Percentiles rank a stretch among this genome's conserved stretches.
Evolutionary conservation across 92 coral and sea anemone species (phyloP).

Genomic region (Chrysogorgia sp.): DNA sequence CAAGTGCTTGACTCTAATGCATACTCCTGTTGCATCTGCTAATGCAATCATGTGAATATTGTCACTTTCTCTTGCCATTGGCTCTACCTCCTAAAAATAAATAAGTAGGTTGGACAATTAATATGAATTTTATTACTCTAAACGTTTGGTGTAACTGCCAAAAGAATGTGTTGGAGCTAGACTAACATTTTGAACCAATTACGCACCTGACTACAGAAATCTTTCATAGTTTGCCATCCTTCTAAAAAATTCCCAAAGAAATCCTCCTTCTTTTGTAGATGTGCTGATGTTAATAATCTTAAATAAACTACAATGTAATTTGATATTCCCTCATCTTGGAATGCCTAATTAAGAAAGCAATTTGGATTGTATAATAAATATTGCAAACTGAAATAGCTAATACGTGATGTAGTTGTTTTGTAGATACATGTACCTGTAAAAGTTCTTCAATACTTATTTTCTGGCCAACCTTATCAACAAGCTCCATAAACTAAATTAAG

Average conservation of each 20-base stretch:
- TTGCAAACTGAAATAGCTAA: background rate
- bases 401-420: background rate
- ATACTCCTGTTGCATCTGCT: slow-evolving; percentile 91
- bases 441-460: slow-evolving; percentile 71
- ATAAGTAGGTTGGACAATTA: too few relatives aligned
- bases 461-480: slow-evolving; percentile 79
- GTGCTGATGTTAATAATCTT: slow-evolving; percentile 93
- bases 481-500: slow-evolving; percentile 82
- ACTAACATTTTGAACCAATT: too few relatives aligned
- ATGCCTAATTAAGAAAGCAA: slow-evolving; percentile 60
- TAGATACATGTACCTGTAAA: slow-evolving; percentile 57
- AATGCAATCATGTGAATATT: slow-evolving; percentile 96
- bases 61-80: slow-evolving; percentile 96
- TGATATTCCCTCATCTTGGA: slow-evolving; percentile 95
- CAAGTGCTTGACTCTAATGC: slow-evolving; percentile 87
- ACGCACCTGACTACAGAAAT: slow-evolving; percentile 90
- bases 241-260: slow-evolving; percentile 94
- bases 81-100: slow-evolving; percentile 86
- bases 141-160: too few relatives aligned
- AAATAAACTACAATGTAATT: slow-evolving; percentile 91
- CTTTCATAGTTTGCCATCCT: slow-evolving; percentile 91
- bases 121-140: too few relatives aligned
- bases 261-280: slow-evolving; percentile 91
- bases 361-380: background rate
- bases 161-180: too few relatives aligned